phyloP scores from a whole-genome alignment of 2,888 invertebrate genomes.

The Shargacucullia verbasci region DNA sequence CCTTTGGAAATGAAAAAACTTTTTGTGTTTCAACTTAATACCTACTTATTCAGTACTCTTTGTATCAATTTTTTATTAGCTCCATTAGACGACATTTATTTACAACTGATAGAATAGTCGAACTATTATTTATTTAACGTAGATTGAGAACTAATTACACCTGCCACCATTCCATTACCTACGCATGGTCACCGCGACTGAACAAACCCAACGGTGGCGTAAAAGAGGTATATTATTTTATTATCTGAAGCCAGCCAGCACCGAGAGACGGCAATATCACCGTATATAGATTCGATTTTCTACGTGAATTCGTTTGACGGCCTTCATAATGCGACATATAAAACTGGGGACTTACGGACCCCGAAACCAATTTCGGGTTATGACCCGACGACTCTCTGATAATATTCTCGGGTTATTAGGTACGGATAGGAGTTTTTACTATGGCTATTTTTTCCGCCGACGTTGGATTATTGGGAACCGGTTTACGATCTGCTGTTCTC shows the following conservation, averaged over 20 bases:
- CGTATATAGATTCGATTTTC: constrained; percentile 90
- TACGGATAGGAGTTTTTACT: constrained; percentile 89
- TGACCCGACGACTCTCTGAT: constrained; percentile 89
- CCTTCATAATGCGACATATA: constrained; percentile 90
- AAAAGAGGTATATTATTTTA: constrained; percentile 88
- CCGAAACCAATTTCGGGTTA: constrained; percentile 90
- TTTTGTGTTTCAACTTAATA: constrained; percentile 55
- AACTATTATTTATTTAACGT: neutral
- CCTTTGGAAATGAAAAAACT: constrained; percentile 70
- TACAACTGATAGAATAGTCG: no score
- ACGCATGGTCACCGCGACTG: constrained; percentile 57
- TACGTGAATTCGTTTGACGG: constrained; percentile 90
- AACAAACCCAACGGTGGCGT: constrained; percentile 66
- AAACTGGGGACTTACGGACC: constrained; percentile 89
- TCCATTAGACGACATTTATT: constrained; percentile 36
- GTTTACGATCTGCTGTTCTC: constrained; percentile 81
- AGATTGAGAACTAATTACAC: constrained; percentile 43
- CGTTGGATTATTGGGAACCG: constrained; percentile 84
- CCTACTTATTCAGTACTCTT: constrained; percentile 39
- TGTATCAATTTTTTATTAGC: constrained; percentile 51
- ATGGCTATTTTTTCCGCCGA: constrained; percentile 89
- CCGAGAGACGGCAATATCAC: constrained; percentile 85
- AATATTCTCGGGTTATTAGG: constrained; percentile 89
- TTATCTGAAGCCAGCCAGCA: constrained; percentile 86
- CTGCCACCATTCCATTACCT: constrained; percentile 34